Conservation (phyloP, 1,140 invertebrate genomes). For the Brachionus rubens region DNA sequence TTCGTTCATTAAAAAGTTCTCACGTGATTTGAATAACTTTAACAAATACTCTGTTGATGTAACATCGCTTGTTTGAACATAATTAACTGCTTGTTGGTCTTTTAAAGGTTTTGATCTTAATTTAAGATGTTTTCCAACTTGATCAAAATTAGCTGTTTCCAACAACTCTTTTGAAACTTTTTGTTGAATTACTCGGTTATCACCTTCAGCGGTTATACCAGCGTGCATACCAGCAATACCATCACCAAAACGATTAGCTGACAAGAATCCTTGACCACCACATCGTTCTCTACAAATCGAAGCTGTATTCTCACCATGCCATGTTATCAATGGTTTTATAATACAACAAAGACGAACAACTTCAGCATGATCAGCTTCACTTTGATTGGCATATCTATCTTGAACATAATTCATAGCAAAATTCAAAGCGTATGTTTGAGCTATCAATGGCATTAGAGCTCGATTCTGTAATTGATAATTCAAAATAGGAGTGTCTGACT, state of each 20-base stretch:
- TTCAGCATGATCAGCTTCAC: conserved; percentile 53
- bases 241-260: conserved; percentile 51
- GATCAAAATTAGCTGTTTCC: not conserved
- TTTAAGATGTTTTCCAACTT: not conserved
- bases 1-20: conserved; percentile 50
- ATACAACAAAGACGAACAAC: conserved; percentile 57
- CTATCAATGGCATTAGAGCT: conserved; percentile 55
- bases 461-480: conserved; percentile 57
- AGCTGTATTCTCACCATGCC: conserved; percentile 54
- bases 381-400: conserved; percentile 47
- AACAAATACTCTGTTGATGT: conserved; percentile 48
- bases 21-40: conserved; percentile 50
- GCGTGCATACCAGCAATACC: conserved; percentile 51
- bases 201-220: conserved; percentile 57
- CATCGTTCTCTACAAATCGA: conserved; percentile 54
- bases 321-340: conserved; percentile 55
- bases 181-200: conserved; percentile 57
- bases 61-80: conserved; percentile 49
- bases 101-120: conserved; percentile 36
- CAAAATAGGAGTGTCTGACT: conserved; percentile 56
- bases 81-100: conserved; percentile 52
- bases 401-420: conserved; percentile 57
- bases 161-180: conserved; percentile 50
- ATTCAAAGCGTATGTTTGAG: conserved; percentile 55
- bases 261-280: conserved; percentile 57